Base-by-base conservation (phyloP, 1,140 invertebrate genomes). In the Akabosia matsudoensis region DNA sequence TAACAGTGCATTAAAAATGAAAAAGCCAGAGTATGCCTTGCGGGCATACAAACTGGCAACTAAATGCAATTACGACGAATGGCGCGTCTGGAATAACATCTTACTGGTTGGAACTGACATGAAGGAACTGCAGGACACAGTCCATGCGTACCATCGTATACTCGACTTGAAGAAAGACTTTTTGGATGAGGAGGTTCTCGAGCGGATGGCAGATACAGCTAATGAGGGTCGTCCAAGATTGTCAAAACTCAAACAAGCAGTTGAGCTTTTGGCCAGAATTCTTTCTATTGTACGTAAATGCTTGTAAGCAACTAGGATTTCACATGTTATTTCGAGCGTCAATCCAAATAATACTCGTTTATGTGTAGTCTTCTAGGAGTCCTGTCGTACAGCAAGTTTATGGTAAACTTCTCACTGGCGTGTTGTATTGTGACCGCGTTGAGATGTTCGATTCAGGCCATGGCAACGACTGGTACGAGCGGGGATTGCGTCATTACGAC, bases 21-120 rank as follows among this genome's bases (percentile, higher is more conserved):
- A 28, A 2, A 34, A 26, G 16, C 34, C 34, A 34, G 70, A 72
- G 10, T 51, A 37, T 45, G 70, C 70, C 2, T 26, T 72, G 2
- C 33, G 70, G 22, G 70, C 70, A 2, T 72, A 45, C 16, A 72
- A 72, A 45, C 34, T n/a, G n/a, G 70, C 70, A 1, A 24, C 28
- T 45, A 72, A 72, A 72, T 72, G 70, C 34, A 72, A 72, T 22
- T 72, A 72, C 24, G 34, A 72, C 26, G 70, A 72, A 45, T 72
- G 70, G 70, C 34, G 24, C 22, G 33, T 72, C 24, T 72, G 70
- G 70, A 24, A 22, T 14, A 72, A 72, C 24, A 4, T 72, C 2
- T 14, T 72, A 13, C 7, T 45, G 3, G 2, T 33, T 4, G 70
- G 33, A 14, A 3, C 24, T 4, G 33, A 72, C 13, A 1, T 34